A percentile compares a stretch with the other conserved stretches of the same genome.
These are phyloP conservation scores for Sphaeridia pumilis DNA, from an alignment of 2,888 invertebrate genomes.

Conservation along the genomic window DNA sequence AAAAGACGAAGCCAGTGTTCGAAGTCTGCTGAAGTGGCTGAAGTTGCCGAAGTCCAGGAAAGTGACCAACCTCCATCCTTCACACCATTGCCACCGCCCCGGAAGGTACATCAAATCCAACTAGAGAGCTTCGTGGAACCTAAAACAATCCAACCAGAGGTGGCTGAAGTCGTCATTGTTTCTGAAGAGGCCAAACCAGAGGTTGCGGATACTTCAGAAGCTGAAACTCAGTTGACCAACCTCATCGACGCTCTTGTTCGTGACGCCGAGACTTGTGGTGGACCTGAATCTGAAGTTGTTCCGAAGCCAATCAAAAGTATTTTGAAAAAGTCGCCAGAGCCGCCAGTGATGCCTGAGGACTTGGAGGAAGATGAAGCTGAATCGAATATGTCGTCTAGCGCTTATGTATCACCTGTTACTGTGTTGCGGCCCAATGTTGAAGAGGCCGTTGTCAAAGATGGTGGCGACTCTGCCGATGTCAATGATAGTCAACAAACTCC, in stretches of 20 bases:
- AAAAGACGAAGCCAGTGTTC: slow-evolving; percentile 9
- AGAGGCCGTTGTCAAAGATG: not conserved
- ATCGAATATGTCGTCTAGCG: not conserved
- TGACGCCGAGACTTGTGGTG: slow-evolving; percentile 46
- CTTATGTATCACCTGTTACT: not conserved
- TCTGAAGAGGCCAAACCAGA: not conserved
- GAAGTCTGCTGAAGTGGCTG: not conserved
- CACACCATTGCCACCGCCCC: slow-evolving; percentile 33
- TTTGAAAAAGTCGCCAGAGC: not conserved
- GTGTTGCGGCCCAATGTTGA: not conserved
- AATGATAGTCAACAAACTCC: not conserved
- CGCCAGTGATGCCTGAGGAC: not conserved
- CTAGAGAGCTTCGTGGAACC: slow-evolving; percentile 25
- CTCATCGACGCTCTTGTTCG: slow-evolving; percentile 59
- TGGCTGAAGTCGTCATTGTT: not conserved
- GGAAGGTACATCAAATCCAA: slow-evolving; percentile 34
- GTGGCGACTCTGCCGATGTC: not conserved
- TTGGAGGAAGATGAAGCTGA: not conserved
- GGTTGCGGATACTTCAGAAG: not conserved
- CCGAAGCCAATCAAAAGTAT: not conserved
- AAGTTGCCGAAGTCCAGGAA: not conserved
- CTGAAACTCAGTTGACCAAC: slow-evolving; percentile 52
- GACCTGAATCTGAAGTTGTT: not conserved
- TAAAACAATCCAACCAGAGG: too few relatives aligned
- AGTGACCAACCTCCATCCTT: slow-evolving; percentile 18